Evolutionary conservation across 2,113 vertebrate species (phyloP), one percentile per base, ranked within the genome.

Genomic region (Anolis sagrei): DNA sequence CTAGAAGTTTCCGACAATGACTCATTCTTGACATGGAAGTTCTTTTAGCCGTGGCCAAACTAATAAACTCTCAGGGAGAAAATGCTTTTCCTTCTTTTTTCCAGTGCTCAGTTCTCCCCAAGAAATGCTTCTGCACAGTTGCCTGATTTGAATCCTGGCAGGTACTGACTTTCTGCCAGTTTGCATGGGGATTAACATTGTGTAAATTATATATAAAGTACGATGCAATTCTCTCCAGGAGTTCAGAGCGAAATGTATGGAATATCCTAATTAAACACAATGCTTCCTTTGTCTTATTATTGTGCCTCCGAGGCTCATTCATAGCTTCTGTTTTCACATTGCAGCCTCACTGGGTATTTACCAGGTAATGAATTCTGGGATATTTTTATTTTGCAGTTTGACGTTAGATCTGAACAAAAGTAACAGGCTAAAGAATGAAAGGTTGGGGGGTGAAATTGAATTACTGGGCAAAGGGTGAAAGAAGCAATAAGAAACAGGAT

Each of bases 321-420:
- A 49, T 75, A 36, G 49, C 25, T 16, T 61, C 5, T 61, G 36
- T 66, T 66, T 62, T 16, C 73, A 66, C 16, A 48, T 29, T 75
- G 36, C 29, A 62, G 72, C 36, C 6, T 76, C 7, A 7, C 34
- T 81, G 27, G 72, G 66, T 54, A 58, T 68, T 58, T 13, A 48
- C 23, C 75, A 74, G 76, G 73, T 80, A 89, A 79, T 64, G 0
- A 66, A 79, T 74, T 88, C 36, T 27, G 81, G 10, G 2, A 34
- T 83, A 44, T 83, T 91, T 89, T 5, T 36, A 77, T 75, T 79
- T 1, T 75, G 21, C 73, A 92, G 89, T 82, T 84, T 3, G 14
- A 44, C 25, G n/a, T 77, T 29, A 76, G 48, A 87, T 29, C 27
- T 82, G 72, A 64, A 73, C 21, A 27, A 77, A 76, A 82, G 72